Percentiles rank a stretch among this genome's conserved stretches.
Conservation (phyloP, 2,113 vertebrate species). For the Anoplopoma fimbria region DNA sequence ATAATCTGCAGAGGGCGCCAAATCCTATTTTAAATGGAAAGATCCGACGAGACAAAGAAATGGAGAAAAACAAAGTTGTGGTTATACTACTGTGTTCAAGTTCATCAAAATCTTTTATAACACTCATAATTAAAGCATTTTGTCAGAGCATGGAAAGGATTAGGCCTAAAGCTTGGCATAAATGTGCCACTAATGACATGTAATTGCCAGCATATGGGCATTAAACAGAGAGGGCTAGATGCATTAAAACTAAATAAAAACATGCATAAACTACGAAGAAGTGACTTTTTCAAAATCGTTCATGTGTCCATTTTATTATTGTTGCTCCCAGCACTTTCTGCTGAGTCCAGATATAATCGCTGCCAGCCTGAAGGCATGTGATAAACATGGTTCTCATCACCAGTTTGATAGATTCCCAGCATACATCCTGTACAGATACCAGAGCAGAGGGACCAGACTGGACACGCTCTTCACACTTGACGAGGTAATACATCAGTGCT, state of each 20-base stretch:
- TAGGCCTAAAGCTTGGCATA: conserved; percentile 7
- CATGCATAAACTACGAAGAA: conserved; percentile 21
- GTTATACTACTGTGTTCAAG: conserved; percentile 19
- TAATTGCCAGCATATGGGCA: conserved; percentile 11
- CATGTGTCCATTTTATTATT: conserved; percentile 14
- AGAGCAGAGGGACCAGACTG: conserved; percentile 32
- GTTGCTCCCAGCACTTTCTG: conserved; percentile 35
- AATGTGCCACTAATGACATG: conserved; percentile 40
- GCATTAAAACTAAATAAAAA: conserved; percentile 19
- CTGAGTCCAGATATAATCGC: conserved; percentile 5
- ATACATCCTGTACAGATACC: conserved; percentile 27
- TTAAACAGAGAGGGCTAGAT: conserved; percentile 18
- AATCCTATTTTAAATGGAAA: conserved; percentile 20
- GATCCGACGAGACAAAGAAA: not conserved
- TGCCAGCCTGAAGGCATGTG: conserved; percentile 42
- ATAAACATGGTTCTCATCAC: conserved; percentile 47
- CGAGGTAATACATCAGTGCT: not conserved
- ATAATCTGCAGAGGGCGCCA: conserved; percentile 57
- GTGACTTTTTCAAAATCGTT: conserved; percentile 1
- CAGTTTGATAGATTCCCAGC: conserved; percentile 37
- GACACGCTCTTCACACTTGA: conserved; percentile 40
- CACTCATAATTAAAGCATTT: conserved; percentile 24
- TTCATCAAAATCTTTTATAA: conserved; percentile 35
- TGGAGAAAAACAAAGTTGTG: not conserved
- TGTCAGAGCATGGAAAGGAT: conserved; percentile 35